A percentile compares a stretch with the other conserved stretches of the same genome.
phyloP scores from a whole-genome alignment of 2,888 invertebrate genomes.

The Laspeyria flexula region DNA sequence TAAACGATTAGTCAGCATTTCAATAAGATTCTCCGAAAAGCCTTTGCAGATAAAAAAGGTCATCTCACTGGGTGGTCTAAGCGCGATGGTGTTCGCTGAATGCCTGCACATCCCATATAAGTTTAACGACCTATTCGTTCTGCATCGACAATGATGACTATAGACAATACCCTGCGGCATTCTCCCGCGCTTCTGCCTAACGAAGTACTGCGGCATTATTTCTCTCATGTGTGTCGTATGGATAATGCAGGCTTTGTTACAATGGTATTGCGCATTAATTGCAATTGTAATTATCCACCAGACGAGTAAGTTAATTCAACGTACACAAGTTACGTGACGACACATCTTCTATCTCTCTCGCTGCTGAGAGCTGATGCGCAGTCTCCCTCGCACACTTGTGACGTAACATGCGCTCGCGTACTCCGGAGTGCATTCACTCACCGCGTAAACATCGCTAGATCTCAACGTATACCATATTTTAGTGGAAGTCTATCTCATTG shows the following conservation, averaged over 20 bases:
- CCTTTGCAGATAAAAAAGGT: constrained; percentile 29
- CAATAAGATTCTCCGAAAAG: too few species aligned
- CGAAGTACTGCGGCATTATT: constrained; percentile 38
- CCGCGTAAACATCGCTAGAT: constrained; percentile 69
- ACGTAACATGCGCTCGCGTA: constrained; percentile 62
- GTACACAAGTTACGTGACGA: constrained; percentile 57
- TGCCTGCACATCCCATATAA: constrained; percentile 48
- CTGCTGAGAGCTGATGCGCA: constrained; percentile 27
- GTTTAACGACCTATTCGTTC: constrained; percentile 55
- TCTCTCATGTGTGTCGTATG: constrained; percentile 32
- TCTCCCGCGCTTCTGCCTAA: constrained; percentile 43
- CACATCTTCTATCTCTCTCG: constrained; percentile 52
- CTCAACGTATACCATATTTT: constrained; percentile 48
- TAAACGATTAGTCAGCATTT: too few species aligned
- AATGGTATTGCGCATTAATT: constrained; percentile 57
- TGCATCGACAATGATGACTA: constrained; percentile 48
- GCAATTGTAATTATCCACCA: constrained; percentile 56
- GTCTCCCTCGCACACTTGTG: constrained; percentile 58
- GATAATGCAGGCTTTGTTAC: constrained; percentile 33
- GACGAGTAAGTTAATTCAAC: constrained; percentile 48
- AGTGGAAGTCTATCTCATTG: constrained; percentile 14
- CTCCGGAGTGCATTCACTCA: constrained; percentile 76
- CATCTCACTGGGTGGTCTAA: constrained; percentile 46
- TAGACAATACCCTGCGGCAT: constrained; percentile 47
- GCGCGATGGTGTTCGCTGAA: constrained; percentile 22